Conservation (phyloP, 53 echinoderm and acorn worm species). For the Glandiceps talaboti region DNA sequence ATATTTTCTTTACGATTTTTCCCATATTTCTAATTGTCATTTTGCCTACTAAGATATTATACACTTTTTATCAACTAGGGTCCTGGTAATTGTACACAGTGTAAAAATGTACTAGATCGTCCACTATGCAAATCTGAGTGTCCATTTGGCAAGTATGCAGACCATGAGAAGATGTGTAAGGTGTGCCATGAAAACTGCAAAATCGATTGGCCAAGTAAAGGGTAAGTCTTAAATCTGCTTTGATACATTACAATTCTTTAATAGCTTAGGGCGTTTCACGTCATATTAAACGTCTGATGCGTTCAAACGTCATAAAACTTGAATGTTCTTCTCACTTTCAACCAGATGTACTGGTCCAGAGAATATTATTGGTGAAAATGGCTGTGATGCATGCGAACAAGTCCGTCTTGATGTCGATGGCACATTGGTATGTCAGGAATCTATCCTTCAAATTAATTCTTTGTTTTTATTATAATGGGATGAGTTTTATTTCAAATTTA, state of each 20-base stretch:
- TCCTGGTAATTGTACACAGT: constrained; percentile 30
- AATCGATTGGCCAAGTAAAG: background rate
- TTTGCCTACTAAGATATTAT: no score
- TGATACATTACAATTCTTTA: no score
- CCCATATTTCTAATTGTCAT: no score
- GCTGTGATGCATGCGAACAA: constrained; percentile 50
- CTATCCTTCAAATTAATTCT: no score
- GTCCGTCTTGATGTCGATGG: constrained; percentile 28
- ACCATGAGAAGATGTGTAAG: constrained; percentile 39
- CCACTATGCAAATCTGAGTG: constrained; percentile 53
- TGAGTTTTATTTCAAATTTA: no score
- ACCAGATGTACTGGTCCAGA: constrained; percentile 59
- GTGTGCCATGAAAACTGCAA: constrained; percentile 55
- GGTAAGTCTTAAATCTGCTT: no score
- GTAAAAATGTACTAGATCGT: constrained; percentile 62
- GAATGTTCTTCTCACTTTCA: background rate
- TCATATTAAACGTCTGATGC: no score
- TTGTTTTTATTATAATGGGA: no score
- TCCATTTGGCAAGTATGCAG: constrained; percentile 46
- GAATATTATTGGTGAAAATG: constrained; percentile 37
- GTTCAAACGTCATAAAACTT: no score
- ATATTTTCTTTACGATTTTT: no score
- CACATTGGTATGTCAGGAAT: constrained; percentile 49
- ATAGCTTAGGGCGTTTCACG: no score
- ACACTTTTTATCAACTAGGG: no score